Conservation (phyloP, 2,888 invertebrate genomes). For the Sabellastarte sp. region DNA sequence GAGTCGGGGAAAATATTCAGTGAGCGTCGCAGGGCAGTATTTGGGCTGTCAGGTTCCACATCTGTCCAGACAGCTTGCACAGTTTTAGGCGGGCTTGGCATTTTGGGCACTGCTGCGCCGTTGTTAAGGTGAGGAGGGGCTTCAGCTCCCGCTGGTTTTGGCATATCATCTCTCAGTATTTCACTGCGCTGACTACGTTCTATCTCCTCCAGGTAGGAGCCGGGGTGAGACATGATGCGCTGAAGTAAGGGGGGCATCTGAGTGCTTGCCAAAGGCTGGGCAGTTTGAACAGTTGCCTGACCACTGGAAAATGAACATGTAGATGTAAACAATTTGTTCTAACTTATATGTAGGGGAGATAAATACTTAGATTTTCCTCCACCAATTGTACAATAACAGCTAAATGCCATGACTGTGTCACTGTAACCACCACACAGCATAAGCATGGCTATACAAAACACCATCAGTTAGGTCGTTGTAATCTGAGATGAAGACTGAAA, state of each 20-base stretch:
- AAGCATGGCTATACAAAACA: too few relatives aligned
- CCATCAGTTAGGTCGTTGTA: too few relatives aligned
- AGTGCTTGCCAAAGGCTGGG: not conserved
- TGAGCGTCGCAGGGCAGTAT: constrained; percentile 26
- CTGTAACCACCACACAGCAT: too few relatives aligned
- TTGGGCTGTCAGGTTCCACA: constrained; percentile 22
- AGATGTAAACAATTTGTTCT: too few relatives aligned
- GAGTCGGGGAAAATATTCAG: constrained; percentile 31
- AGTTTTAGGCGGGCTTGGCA: constrained; percentile 1
- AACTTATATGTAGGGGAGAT: too few relatives aligned
- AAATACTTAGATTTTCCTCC: too few relatives aligned
- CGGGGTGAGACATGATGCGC: constrained; percentile 80
- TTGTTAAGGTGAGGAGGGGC: not conserved
- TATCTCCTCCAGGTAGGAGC: constrained; percentile 77
- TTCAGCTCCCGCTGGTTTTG: not conserved
- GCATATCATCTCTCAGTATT: too few relatives aligned
- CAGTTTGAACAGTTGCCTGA: too few relatives aligned
- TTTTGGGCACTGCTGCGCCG: not conserved
- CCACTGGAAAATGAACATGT: too few relatives aligned
- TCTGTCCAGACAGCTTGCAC: not conserved
- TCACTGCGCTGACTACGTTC: constrained; percentile 64
- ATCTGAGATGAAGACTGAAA: too few relatives aligned
- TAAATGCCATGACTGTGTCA: too few relatives aligned
- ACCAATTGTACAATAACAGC: too few relatives aligned
- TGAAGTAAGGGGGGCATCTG: constrained; percentile 65